phyloP scores from a whole-genome alignment of 2,113 vertebrate genomes.

The Rostratula benghalensis region DNA sequence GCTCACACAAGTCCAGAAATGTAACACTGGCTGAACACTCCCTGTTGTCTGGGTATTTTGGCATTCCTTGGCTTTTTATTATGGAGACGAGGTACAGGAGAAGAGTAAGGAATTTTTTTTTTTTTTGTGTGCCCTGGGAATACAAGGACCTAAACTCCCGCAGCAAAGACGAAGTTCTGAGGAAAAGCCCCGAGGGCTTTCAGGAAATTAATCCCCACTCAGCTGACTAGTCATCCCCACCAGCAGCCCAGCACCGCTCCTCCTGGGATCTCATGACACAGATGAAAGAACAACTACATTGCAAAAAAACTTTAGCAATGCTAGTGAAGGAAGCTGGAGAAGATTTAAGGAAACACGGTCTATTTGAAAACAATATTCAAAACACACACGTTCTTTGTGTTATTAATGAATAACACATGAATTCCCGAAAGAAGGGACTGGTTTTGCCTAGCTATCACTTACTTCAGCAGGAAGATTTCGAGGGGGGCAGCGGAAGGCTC shows the following conservation, averaged over 20 bases:
- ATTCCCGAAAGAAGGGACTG: not conserved
- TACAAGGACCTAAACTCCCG: not conserved
- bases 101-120: not conserved
- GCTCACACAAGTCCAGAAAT: not conserved
- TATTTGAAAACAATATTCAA: not conserved
- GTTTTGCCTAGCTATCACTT: not conserved
- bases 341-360: not conserved
- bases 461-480: not conserved
- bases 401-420: not conserved
- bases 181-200: conserved; percentile 26
- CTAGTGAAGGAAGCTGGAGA: not conserved
- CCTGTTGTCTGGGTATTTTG: not conserved
- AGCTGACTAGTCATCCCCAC: conserved; percentile 69
- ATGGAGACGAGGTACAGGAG: not conserved
- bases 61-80: not conserved
- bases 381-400: not conserved
- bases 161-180: not conserved
- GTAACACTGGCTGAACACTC: not conserved
- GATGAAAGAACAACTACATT: not conserved
- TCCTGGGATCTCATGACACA: conserved; percentile 66
- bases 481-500: not conserved
- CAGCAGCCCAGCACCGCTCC: conserved; percentile 22
- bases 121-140: not conserved
- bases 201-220: conserved; percentile 66
- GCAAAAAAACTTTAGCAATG: not conserved